Conservation (phyloP, 1,140 invertebrate species). For the Saxidomus purpurata region DNA sequence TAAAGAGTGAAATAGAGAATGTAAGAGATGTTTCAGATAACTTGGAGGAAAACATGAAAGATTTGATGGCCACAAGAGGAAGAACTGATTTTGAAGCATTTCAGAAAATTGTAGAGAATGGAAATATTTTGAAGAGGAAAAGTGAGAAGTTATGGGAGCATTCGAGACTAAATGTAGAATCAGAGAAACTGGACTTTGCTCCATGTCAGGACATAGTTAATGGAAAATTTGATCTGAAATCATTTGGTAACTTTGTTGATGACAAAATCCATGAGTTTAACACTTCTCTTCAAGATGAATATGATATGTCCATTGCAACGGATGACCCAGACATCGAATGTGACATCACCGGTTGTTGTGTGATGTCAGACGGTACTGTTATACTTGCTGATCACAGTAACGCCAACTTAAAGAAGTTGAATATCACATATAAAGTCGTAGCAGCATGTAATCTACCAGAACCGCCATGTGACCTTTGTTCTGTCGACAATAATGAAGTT, state of each 20-base stretch:
- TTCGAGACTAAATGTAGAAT: not conserved
- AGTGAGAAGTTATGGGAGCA: slow-evolving; percentile 21
- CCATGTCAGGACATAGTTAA: not conserved
- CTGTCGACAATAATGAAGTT: slow-evolving; percentile 18
- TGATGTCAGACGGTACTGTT: slow-evolving; percentile 14
- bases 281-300: slow-evolving; percentile 28
- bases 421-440: not conserved
- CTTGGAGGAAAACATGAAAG: slow-evolving; percentile 29
- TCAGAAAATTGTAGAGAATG: not conserved
- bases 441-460: slow-evolving; percentile 30
- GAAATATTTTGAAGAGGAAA: slow-evolving; percentile 8
- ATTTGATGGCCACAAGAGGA: not conserved
- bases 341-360: slow-evolving; percentile 54
- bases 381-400: slow-evolving; percentile 38
- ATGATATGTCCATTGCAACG: slow-evolving; percentile 19
- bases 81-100: not conserved
- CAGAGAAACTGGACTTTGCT: slow-evolving; percentile 33
- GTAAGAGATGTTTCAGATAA: not conserved
- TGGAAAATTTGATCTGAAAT: slow-evolving; percentile 34
- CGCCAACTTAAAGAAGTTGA: slow-evolving; percentile 46
- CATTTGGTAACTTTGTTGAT: slow-evolving; percentile 55
- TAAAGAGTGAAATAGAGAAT: not conserved
- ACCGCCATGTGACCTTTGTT: slow-evolving; percentile 32
- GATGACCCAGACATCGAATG: slow-evolving; percentile 39
- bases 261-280: slow-evolving; percentile 30